phyloP scores from a whole-genome alignment of 2,113 vertebrate genomes.

The Anser brachyrhynchus region DNA sequence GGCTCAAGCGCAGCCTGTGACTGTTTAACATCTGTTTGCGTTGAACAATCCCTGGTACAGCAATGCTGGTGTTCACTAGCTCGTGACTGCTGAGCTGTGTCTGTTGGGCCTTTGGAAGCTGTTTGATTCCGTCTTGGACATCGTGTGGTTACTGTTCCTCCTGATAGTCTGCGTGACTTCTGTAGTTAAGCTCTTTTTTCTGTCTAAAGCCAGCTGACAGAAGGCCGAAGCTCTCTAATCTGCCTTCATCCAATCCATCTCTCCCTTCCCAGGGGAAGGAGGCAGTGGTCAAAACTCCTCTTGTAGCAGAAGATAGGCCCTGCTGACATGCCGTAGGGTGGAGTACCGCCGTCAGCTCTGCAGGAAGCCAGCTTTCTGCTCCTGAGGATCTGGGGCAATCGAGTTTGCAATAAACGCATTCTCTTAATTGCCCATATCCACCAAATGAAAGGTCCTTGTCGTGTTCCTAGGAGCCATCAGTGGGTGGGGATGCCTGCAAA shows the following conservation, averaged over 20 bases:
- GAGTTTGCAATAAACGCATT: neutral
- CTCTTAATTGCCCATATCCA: neutral
- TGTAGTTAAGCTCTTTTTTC: neutral
- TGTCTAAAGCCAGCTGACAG: neutral
- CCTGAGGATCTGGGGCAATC: neutral
- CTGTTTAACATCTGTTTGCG: neutral
- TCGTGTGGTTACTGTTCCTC: neutral
- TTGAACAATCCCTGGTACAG: neutral
- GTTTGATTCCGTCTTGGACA: neutral
- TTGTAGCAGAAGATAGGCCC: neutral
- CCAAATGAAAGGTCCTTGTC: neutral
- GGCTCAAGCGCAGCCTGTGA: neutral
- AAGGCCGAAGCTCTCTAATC: neutral
- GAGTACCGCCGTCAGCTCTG: rapidly evolving
- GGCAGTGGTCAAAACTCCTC: neutral
- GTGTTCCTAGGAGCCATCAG: neutral
- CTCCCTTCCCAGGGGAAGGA: neutral
- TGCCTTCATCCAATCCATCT: neutral
- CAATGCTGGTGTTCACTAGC: neutral
- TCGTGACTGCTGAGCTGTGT: neutral
- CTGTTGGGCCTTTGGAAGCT: neutral
- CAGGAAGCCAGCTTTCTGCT: neutral
- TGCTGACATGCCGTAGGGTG: neutral
- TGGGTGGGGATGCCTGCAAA: neutral
- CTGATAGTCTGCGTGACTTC: neutral